phyloP scores from a whole-genome alignment of 2,888 invertebrate genomes.

The Netelia fuscicornis region DNA sequence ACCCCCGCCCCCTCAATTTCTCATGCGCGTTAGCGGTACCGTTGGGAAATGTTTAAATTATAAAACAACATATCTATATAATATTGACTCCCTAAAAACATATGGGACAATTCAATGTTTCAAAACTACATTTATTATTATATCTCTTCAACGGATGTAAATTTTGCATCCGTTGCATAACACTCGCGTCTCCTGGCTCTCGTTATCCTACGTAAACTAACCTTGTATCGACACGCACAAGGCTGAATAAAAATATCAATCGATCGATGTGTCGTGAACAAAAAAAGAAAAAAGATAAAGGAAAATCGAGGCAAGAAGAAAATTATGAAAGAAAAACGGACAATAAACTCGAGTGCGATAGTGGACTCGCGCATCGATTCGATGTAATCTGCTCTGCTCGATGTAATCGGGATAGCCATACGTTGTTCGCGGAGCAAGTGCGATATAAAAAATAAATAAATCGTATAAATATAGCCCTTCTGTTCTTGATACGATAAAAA shows the following conservation, averaged over 20 bases:
- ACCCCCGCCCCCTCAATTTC: neutral
- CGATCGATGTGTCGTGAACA: too few species aligned
- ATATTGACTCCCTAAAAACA: too few species aligned
- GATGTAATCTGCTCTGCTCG: neutral
- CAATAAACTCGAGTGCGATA: neutral
- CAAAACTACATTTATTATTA: too few species aligned
- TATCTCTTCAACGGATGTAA: too few species aligned
- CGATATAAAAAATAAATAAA: conserved; percentile 1
- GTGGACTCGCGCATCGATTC: neutral
- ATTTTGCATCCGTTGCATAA: too few species aligned
- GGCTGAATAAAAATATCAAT: too few species aligned
- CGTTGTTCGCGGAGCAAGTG: conserved; percentile 12
- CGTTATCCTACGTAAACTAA: too few species aligned
- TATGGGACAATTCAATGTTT: too few species aligned
- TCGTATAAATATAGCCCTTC: conserved; percentile 2
- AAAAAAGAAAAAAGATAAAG: neutral
- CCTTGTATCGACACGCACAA: too few species aligned
- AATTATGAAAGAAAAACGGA: neutral
- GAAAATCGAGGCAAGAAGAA: neutral
- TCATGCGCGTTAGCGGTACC: neutral
- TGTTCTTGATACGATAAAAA: neutral
- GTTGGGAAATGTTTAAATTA: too few species aligned
- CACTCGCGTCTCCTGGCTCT: too few species aligned
- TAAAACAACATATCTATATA: too few species aligned
- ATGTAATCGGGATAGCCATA: neutral